Base-by-base conservation (phyloP, 92 coral and sea anemone genomes). In the Phenganax subtilis region DNA sequence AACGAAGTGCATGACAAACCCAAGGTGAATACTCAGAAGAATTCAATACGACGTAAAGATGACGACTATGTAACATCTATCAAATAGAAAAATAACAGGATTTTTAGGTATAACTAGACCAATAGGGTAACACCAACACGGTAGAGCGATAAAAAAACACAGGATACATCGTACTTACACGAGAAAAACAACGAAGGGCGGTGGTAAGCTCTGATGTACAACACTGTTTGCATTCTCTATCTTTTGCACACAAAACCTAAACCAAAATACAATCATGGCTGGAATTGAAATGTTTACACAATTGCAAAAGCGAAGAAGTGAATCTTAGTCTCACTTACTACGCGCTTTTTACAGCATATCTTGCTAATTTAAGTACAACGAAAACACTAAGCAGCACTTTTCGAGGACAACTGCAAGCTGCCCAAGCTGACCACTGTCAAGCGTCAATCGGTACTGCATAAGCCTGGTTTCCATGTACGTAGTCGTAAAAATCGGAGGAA, bases 1-100 rank as follows among this genome's bases (percentile, higher is more conserved):
- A 79, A 52, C 83, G 83, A 47, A 79, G 83, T 8, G 83, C 67
- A 10, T 53, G 73, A 12, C 71, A 63, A 79, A 79, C 83, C 83
- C 83, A 79, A n/a, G 67, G 27, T 10, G 29, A 63, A 64, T 79
- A 79, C 53, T 79, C 73, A 0, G 74, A 20, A 29, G 83, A 79
- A 54, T 79, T 79, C 6, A 79, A 6, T n/a, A 79, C 57, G 9
- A 51, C 17, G 63, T 79, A 52, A 20, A 79, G 83, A 51, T 64
- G 12, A 63, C 63, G 73, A 69, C 62, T 79, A 15, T 79, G 83
- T 9, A 79, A 73, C 74, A 79, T 79, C 83, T 79, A 63, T 10
- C 12, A 17, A 47, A 15, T 30, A 77, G 30, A 77, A 9, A 29
- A 17, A 71, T 6, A 65, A 11, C 27, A 16, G 30, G 73, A 1